These are phyloP conservation scores for Crotalus tigris DNA, from an alignment of 2,113 vertebrate species.

Conservation along the genomic window DNA sequence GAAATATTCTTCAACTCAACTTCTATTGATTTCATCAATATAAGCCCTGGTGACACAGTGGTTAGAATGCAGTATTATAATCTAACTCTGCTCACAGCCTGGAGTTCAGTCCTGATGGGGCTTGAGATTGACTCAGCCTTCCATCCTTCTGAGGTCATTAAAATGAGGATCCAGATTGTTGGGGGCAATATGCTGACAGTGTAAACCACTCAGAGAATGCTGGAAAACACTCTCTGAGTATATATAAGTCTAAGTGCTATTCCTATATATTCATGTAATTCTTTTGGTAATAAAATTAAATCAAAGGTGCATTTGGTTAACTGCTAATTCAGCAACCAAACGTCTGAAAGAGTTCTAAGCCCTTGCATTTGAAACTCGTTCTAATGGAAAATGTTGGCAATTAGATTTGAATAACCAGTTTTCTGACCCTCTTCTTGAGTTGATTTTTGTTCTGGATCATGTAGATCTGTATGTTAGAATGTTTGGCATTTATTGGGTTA, in stretches of 20 bases:
- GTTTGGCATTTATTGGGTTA: too few relatives aligned
- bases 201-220: not conserved
- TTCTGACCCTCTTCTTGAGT: not conserved
- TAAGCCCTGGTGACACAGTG: not conserved
- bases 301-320: not conserved
- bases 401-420: not conserved
- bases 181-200: not conserved
- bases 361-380: not conserved
- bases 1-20: not conserved
- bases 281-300: not conserved
- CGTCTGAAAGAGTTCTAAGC: not conserved
- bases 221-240: not conserved
- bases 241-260: not conserved
- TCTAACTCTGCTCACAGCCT: not conserved
- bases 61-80: not conserved
- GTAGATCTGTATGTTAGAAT: too few relatives aligned
- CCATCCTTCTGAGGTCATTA: not conserved
- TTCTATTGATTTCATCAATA: not conserved
- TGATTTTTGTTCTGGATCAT: not conserved
- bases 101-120: not conserved
- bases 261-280: not conserved
- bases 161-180: not conserved
- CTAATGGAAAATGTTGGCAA: not conserved
- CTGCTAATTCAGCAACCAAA: not conserved
- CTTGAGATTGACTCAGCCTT: not conserved